These are phyloP conservation scores for Lophius piscatorius DNA, from an alignment of 2,113 vertebrate species.

Conservation along the genomic window DNA sequence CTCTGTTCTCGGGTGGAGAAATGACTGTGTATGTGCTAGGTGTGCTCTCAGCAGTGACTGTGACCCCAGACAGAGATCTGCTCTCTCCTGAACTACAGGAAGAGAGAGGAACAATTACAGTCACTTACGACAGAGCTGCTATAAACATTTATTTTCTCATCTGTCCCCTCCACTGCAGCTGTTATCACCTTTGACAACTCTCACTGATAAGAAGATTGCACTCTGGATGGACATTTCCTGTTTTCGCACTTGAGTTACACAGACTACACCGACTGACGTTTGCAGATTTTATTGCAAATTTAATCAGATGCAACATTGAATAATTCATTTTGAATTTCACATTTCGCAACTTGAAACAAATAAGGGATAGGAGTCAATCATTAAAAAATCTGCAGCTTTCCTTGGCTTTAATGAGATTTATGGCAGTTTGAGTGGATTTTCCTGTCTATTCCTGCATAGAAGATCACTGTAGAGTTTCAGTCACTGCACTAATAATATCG, in stretches of 20 bases:
- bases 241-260: conserved; percentile 11
- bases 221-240: conserved; percentile 24
- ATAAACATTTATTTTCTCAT: conserved; percentile 67
- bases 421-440: neutral
- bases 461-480: neutral
- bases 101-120: conserved; percentile 55
- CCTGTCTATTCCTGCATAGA: neutral
- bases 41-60: conserved; percentile 67
- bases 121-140: conserved; percentile 48
- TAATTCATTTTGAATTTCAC: too few species aligned
- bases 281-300: too few species aligned
- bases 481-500: neutral
- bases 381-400: neutral
- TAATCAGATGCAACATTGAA: too few species aligned
- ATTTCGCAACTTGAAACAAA: neutral
- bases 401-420: neutral
- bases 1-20: conserved; percentile 44
- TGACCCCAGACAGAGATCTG: conserved; percentile 66
- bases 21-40: conserved; percentile 66
- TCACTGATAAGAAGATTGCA: conserved; percentile 18
- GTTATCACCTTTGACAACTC: conserved; percentile 47
- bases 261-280: neutral
- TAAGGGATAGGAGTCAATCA: neutral
- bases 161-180: conserved; percentile 37
- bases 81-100: conserved; percentile 46